phyloP scores from a whole-genome alignment of 2,888 invertebrate species.

The Phania funesta region DNA sequence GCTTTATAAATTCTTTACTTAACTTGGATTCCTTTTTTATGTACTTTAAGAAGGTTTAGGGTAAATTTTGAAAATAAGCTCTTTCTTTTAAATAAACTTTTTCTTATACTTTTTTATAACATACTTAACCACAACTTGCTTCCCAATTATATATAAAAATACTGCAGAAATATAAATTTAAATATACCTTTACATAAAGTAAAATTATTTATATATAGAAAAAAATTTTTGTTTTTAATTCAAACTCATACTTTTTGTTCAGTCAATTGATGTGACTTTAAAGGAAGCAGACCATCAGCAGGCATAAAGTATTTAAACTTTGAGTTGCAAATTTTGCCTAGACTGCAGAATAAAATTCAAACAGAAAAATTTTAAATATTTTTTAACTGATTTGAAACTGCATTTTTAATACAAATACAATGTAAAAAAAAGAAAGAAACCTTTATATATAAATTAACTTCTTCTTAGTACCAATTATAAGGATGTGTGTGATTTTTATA shows the following conservation, averaged over 20 bases:
- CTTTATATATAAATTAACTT: background rate
- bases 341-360: conserved; percentile 5
- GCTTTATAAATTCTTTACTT: no score
- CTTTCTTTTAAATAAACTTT: no score
- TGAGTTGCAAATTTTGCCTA: conserved; percentile 38
- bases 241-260: conserved; percentile 36
- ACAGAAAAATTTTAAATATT: conserved; percentile 45
- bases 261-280: conserved; percentile 36
- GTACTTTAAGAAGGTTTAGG: no score
- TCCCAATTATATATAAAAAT: conserved; percentile 1
- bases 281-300: conserved; percentile 10
- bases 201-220: conserved; percentile 21
- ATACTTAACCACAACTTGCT: background rate
- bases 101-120: no score
- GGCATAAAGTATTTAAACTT: conserved; percentile 26
- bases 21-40: no score
- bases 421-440: background rate
- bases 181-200: background rate
- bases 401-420: conserved; percentile 22
- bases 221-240: conserved; percentile 43
- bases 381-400: conserved; percentile 55
- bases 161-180: conserved; percentile 5
- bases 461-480: conserved; percentile 28
- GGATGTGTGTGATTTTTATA: conserved; percentile 34
- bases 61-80: no score